phyloP scores from a whole-genome alignment of 1,140 invertebrate species.

The Philopotamus ludificatus region DNA sequence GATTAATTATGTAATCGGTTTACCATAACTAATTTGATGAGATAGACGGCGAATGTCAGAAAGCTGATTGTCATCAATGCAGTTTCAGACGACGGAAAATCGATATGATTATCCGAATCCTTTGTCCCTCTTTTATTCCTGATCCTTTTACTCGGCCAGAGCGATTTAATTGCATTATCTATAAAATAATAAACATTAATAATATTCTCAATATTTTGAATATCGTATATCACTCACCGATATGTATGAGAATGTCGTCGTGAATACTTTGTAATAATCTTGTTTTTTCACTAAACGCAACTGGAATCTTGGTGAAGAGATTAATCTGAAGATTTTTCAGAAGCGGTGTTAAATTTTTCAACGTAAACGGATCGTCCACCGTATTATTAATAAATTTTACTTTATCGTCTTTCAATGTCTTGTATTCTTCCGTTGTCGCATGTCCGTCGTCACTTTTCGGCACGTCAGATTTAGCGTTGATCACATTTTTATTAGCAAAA shows the following conservation, averaged over 20 bases:
- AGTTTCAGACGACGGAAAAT: slow-evolving; percentile 76
- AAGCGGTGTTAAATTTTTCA: slow-evolving; percentile 44
- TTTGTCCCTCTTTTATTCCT: slow-evolving; percentile 45
- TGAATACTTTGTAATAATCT: slow-evolving; percentile 57
- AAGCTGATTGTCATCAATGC: slow-evolving; percentile 79
- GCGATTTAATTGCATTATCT: slow-evolving; percentile 51
- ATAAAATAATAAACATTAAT: slow-evolving; percentile 14
- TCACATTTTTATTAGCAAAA: too few species aligned
- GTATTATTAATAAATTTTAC: neutral
- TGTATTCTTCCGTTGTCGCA: neutral
- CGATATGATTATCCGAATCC: slow-evolving; percentile 57
- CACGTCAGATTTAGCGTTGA: too few species aligned
- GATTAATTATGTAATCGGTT: slow-evolving; percentile 1
- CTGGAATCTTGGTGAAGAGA: slow-evolving; percentile 55
- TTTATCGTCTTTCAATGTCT: neutral
- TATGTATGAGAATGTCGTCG: slow-evolving; percentile 56
- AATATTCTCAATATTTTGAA: neutral
- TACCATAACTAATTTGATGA: slow-evolving; percentile 79
- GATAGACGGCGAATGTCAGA: slow-evolving; percentile 78
- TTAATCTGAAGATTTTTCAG: slow-evolving; percentile 55
- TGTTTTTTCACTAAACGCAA: slow-evolving; percentile 58
- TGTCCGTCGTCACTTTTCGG: too few species aligned
- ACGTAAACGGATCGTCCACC: neutral
- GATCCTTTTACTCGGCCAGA: slow-evolving; percentile 46
- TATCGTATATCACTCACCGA: slow-evolving; percentile 55